Evolutionary conservation across 2,888 invertebrate genomes (phyloP).

Genomic region (Ernsta delagoae): DNA sequence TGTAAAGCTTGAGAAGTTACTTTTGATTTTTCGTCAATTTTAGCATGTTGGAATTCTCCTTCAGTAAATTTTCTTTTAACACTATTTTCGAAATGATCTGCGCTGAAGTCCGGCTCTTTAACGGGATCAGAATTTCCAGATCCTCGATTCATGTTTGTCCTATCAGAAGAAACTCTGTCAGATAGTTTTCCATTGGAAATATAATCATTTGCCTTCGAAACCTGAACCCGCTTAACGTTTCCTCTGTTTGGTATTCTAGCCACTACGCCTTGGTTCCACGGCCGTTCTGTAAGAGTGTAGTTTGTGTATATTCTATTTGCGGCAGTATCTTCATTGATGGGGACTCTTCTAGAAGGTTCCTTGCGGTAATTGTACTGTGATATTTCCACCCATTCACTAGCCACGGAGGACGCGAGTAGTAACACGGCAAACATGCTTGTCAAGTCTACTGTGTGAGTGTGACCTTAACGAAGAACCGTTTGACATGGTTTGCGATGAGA

Average conservation of each 20-base stretch:
- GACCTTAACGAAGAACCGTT: constrained; percentile 50
- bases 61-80: constrained; percentile 6
- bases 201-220: neutral
- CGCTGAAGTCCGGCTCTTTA: neutral
- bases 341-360: constrained; percentile 45
- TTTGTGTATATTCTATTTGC: constrained; percentile 53
- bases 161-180: neutral
- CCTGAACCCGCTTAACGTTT: constrained; percentile 52
- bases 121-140: neutral
- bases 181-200: neutral
- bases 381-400: constrained; percentile 75
- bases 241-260: constrained; percentile 56
- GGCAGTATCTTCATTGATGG: constrained; percentile 40
- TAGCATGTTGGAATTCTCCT: neutral
- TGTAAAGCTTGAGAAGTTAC: no score
- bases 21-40: neutral
- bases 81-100: neutral
- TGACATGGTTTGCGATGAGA: constrained; percentile 48
- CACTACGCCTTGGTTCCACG: constrained; percentile 47
- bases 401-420: constrained; percentile 49
- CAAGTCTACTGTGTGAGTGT: no score
- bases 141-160: neutral
- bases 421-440: constrained; percentile 53
- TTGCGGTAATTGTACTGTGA: constrained; percentile 68
- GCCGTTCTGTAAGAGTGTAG: constrained; percentile 51